phyloP scores from a whole-genome alignment of 2,113 vertebrate species.

The Mellivora capensis region DNA sequence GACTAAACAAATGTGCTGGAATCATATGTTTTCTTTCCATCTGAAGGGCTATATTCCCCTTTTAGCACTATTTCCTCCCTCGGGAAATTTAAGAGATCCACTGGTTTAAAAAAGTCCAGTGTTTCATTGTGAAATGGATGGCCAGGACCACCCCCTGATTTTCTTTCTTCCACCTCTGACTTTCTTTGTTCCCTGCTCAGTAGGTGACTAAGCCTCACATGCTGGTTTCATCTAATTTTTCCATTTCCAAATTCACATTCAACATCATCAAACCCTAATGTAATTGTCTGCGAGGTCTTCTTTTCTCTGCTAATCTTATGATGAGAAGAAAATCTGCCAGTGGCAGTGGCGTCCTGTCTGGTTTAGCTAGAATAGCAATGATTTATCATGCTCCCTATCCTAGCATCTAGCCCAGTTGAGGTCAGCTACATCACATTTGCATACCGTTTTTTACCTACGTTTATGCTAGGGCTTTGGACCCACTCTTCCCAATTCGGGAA shows the following conservation, averaged over 20 bases:
- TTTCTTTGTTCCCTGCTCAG: not conserved
- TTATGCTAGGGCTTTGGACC: not conserved
- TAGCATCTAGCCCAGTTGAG: not conserved
- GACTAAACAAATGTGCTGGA: conserved; percentile 73
- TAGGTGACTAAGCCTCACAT: conserved; percentile 27
- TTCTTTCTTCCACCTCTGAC: not conserved
- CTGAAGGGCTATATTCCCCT: not conserved
- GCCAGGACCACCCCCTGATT: not conserved
- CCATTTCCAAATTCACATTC: conserved; percentile 16
- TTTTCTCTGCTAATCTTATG: not conserved
- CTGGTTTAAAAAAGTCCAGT: not conserved
- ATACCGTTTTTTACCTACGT: not conserved
- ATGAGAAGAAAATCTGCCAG: not conserved
- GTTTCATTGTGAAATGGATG: not conserved
- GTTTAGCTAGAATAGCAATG: not conserved
- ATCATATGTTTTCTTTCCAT: conserved; percentile 66
- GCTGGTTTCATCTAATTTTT: conserved; percentile 29
- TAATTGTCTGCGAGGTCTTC: not conserved
- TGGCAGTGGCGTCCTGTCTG: not conserved
- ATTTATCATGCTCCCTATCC: not conserved
- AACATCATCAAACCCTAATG: not conserved
- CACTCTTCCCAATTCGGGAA: conserved; percentile 6
- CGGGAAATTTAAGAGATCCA: conserved; percentile 35
- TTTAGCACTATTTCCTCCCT: conserved; percentile 49
- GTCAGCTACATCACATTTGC: not conserved